phyloP scores from a whole-genome alignment of 1,140 invertebrate species.

The Matsumurasca onukii region DNA sequence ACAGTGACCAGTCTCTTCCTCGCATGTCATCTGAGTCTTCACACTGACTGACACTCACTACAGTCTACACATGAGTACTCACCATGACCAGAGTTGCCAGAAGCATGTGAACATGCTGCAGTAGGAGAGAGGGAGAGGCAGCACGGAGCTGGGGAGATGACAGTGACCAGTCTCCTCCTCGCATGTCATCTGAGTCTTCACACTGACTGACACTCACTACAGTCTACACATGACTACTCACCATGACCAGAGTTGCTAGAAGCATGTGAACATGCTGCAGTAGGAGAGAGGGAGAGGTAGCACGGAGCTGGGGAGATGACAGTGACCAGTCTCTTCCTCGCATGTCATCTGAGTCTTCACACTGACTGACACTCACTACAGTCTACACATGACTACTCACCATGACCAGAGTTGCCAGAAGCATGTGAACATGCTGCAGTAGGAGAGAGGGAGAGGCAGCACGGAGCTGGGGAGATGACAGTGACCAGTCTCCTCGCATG shows the following conservation, averaged over 20 bases:
- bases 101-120: constrained; percentile 62
- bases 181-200: no score
- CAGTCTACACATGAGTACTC: no score
- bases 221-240: constrained; percentile 48
- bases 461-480: no score
- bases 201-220: neutral
- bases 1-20: neutral
- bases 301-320: neutral
- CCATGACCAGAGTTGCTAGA: constrained; percentile 68
- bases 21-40: constrained; percentile 14
- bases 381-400: constrained; percentile 57
- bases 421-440: constrained; percentile 60
- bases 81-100: constrained; percentile 68
- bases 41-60: no score
- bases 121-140: neutral
- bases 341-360: constrained; percentile 13
- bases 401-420: constrained; percentile 67
- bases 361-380: no score
- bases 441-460: neutral
- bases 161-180: neutral
- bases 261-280: constrained; percentile 61
- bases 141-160: no score
- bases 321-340: neutral
- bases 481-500: no score
- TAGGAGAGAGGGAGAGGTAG: neutral